Percentiles rank a stretch among this genome's conserved stretches.
Evolutionary conservation across 2,797 vertebrate species (phyloP).

Genomic region (Benthosema pterotum): DNA sequence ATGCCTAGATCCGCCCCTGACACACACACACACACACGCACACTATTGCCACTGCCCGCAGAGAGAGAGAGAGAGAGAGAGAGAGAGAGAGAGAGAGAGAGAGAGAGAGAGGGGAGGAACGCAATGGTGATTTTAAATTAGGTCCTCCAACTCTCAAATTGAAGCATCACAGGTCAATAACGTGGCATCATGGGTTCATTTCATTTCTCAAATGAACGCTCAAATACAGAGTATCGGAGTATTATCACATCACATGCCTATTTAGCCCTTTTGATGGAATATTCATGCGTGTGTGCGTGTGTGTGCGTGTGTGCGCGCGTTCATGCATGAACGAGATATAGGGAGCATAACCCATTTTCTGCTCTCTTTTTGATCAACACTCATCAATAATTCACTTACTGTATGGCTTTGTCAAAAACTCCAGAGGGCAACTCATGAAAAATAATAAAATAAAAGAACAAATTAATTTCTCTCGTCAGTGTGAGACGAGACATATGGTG

Average conservation of each 20-base stretch:
- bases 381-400: constrained; percentile 72
- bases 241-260: constrained; percentile 53
- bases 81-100: constrained; percentile 30
- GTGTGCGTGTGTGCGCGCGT: constrained; percentile 8
- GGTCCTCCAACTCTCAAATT: background rate
- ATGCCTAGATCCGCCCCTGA: no score
- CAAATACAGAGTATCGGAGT: constrained; percentile 34
- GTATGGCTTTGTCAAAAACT: constrained; percentile 52
- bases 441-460: constrained; percentile 15
- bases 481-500: constrained; percentile 41
- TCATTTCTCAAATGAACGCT: constrained; percentile 57
- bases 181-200: constrained; percentile 40
- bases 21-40: no score
- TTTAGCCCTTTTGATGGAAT: constrained; percentile 67
- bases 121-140: background rate
- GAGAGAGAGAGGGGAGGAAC: constrained; percentile 24
- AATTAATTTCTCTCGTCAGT: constrained; percentile 61
- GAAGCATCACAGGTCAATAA: constrained; percentile 38
- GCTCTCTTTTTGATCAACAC: constrained; percentile 68
- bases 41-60: constrained; percentile 44
- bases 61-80: constrained; percentile 36
- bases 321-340: constrained; percentile 36
- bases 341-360: constrained; percentile 61
- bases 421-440: constrained; percentile 47
- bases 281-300: constrained; percentile 43